phyloP scores from a whole-genome alignment of 2,888 invertebrate species.

The Apeira syringaria region DNA sequence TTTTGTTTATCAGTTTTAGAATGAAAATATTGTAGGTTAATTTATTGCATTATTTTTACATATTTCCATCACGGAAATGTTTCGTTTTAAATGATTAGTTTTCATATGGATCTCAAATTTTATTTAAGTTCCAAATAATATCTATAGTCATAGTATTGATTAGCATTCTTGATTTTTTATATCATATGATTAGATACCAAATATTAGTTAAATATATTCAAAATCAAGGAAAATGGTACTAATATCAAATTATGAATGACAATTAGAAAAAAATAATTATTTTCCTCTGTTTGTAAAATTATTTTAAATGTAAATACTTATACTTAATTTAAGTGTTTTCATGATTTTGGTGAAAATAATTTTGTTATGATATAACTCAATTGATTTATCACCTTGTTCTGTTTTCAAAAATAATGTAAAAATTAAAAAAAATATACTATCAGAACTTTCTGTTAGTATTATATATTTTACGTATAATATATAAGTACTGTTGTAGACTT shows the following conservation, averaged over 20 bases:
- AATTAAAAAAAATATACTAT: conserved; percentile 35
- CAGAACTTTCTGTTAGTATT: conserved; percentile 51
- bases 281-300: conserved; percentile 7
- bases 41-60: conserved; percentile 54
- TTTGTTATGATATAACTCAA: conserved; percentile 30
- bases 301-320: conserved; percentile 22
- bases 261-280: conserved; percentile 27
- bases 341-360: conserved; percentile 39
- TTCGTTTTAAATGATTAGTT: conserved; percentile 45
- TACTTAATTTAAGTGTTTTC: conserved; percentile 17
- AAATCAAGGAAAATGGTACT: conserved; percentile 31
- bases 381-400: conserved; percentile 51
- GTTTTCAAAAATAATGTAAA: conserved; percentile 55
- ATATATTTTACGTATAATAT: conserved; percentile 31
- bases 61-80: conserved; percentile 28
- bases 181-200: conserved; percentile 66
- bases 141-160: conserved; percentile 69
- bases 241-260: conserved; percentile 16
- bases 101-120: conserved; percentile 73
- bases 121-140: conserved; percentile 77
- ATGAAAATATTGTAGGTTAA: conserved; percentile 65
- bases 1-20: conserved; percentile 70
- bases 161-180: conserved; percentile 49
- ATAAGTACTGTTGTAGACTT: conserved; percentile 38
- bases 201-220: conserved; percentile 74